These are phyloP conservation scores for Corapipo altera DNA, from an alignment of 2,113 vertebrate species.

Conservation along the genomic window DNA sequence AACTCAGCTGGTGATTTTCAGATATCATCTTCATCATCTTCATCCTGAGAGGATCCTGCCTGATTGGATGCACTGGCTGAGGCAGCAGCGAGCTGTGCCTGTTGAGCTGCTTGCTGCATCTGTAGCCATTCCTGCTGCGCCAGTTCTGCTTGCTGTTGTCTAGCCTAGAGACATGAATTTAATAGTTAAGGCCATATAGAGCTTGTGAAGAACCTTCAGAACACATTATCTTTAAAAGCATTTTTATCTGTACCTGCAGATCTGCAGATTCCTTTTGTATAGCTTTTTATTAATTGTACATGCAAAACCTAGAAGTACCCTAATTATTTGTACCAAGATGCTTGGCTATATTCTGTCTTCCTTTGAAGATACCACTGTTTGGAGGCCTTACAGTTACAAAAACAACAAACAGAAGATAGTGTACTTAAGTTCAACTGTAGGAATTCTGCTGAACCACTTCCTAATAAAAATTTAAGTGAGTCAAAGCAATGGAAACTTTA, in stretches of 20 bases:
- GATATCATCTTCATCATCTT: slow-evolving; percentile 98
- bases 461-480: not conserved
- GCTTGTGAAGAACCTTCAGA: not conserved
- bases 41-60: slow-evolving; percentile 95
- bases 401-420: not conserved
- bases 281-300: not conserved
- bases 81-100: slow-evolving; percentile 93
- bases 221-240: not conserved
- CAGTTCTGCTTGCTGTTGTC: slow-evolving; percentile 97
- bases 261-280: not conserved
- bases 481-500: not conserved
- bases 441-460: not conserved
- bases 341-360: not conserved
- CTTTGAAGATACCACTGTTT: not conserved
- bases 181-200: not conserved
- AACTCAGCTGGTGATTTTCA: slow-evolving; percentile 80
- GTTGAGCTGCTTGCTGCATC: slow-evolving; percentile 98
- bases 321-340: not conserved
- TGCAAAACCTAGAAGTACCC: not conserved
- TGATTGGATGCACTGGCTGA: slow-evolving; percentile 92
- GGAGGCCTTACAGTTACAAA: not conserved
- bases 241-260: not conserved
- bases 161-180: slow-evolving; percentile 80
- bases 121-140: slow-evolving; percentile 99
- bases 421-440: not conserved